phyloP scores from a whole-genome alignment of 2,888 invertebrate species.

The Leistus spinibarbis region DNA sequence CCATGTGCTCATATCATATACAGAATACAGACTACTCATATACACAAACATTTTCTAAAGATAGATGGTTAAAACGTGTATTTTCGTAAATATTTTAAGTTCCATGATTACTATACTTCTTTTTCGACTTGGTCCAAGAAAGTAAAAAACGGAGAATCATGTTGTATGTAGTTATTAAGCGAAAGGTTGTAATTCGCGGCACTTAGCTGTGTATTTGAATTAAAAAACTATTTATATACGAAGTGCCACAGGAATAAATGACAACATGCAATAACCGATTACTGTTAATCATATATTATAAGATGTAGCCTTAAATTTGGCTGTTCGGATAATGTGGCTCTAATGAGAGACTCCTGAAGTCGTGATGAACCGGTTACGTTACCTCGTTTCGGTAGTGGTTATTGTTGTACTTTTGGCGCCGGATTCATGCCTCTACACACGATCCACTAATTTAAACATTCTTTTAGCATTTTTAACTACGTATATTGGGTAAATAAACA shows the following conservation, averaged over 20 bases:
- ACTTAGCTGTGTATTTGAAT: not conserved
- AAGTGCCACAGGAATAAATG: not conserved
- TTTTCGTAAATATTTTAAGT: no score
- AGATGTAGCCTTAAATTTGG: not conserved
- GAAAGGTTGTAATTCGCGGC: not conserved
- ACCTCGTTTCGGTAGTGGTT: constrained; percentile 2
- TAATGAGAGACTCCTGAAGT: not conserved
- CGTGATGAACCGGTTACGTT: not conserved
- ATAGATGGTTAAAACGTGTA: no score
- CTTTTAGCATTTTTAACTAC: no score
- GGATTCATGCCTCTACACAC: not conserved
- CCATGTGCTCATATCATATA: no score
- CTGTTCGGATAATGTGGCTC: not conserved
- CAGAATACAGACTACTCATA: no score
- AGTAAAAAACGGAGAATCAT: no score
- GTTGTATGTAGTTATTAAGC: no score
- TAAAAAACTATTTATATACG: not conserved
- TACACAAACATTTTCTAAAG: no score
- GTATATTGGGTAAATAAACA: no score
- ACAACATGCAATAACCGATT: not conserved
- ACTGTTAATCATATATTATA: not conserved
- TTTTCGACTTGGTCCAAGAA: no score
- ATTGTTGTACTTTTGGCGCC: not conserved
- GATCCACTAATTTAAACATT: not conserved
- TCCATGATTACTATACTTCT: no score